Base-by-base conservation (phyloP, 2,797 vertebrate genomes). In the Monodelphis domestica region DNA sequence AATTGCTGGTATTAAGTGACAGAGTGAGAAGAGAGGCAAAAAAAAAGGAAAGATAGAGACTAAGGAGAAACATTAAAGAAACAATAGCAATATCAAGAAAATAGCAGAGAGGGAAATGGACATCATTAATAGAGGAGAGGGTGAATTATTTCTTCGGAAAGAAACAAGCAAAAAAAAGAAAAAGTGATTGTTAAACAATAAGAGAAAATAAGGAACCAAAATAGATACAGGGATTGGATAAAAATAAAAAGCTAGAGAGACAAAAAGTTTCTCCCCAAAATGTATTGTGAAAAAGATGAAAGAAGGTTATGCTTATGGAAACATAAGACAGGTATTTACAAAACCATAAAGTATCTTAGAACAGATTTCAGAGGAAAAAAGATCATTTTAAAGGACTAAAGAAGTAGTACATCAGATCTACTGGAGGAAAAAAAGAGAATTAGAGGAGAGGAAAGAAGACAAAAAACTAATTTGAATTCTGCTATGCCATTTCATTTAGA, bases 181-280 rank as follows among this genome's bases (percentile, higher is more conserved):
- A 91, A 53, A 12, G 24, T 33, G n/a, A 57, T 55, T 91, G 50
- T 88, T 84, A 50, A n/a, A 87, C 91, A 88, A 88, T 88, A 90
- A 92, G 26, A 54, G 51, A 90, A 93, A 91, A 91, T 21, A 70
- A 45, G 78, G 57, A 54, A 56, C 53, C 52, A 84, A 88, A 9
- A 87, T 91, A 26, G n/a, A n/a, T 87, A 1, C 28, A 28, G 91
- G 88, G 24, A 93, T 78, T 24, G 0, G 0, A 6, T 54, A 95
- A 92, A 94, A 93, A 54, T 84, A 21, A 5, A 63, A 93, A 96
- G 51, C 92, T 89, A 90, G 88, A 92, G 14, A 45, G 29, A 92
- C 63, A 57, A 92, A n/a, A 51, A 0, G 0, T 21, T 57, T 87
- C 11, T 87, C 2, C 30, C 3, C 54, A 94, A 96, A 93, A 54